phyloP scores from a whole-genome alignment of 2,888 invertebrate genomes.

The Trichopoda pennipes region DNA sequence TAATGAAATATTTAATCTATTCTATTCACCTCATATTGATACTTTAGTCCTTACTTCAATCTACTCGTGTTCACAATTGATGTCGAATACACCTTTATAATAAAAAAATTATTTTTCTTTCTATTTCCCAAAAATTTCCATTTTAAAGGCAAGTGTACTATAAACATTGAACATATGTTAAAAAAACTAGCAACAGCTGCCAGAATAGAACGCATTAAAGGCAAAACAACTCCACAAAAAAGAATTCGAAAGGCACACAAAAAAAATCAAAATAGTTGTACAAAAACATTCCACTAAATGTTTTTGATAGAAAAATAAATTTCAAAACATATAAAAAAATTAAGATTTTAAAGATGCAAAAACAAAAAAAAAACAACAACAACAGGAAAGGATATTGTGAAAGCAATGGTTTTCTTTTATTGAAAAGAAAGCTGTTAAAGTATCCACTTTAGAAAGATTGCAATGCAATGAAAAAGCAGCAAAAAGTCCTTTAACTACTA shows the following conservation, averaged over 20 bases:
- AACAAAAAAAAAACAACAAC: too few relatives aligned
- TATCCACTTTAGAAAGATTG: constrained; percentile 58
- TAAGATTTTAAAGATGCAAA: constrained; percentile 21
- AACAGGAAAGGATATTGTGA: constrained; percentile 29
- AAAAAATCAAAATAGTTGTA: constrained; percentile 39
- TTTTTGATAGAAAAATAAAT: constrained; percentile 40
- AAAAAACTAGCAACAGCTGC: constrained; percentile 38
- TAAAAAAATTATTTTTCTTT: constrained; percentile 40
- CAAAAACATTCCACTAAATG: constrained; percentile 36
- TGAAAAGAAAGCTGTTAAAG: constrained; percentile 28
- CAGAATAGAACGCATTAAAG: constrained; percentile 36
- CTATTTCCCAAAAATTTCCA: constrained; percentile 37
- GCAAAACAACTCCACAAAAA: constrained; percentile 18
- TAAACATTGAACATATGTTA: constrained; percentile 51
- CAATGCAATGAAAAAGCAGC: constrained; percentile 10
- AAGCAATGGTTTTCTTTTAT: constrained; percentile 51
- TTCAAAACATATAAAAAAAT: not conserved
- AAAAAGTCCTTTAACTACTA: constrained; percentile 6
- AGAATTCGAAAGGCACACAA: constrained; percentile 1
- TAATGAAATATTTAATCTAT: not conserved
- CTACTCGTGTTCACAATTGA: constrained; percentile 48
- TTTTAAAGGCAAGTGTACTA: constrained; percentile 46
- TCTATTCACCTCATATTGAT: not conserved
- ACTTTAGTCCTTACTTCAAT: constrained; percentile 36
- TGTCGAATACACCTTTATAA: constrained; percentile 26